Base-by-base conservation (phyloP, 2,113 vertebrate species). In the Alligator mississippiensis region DNA sequence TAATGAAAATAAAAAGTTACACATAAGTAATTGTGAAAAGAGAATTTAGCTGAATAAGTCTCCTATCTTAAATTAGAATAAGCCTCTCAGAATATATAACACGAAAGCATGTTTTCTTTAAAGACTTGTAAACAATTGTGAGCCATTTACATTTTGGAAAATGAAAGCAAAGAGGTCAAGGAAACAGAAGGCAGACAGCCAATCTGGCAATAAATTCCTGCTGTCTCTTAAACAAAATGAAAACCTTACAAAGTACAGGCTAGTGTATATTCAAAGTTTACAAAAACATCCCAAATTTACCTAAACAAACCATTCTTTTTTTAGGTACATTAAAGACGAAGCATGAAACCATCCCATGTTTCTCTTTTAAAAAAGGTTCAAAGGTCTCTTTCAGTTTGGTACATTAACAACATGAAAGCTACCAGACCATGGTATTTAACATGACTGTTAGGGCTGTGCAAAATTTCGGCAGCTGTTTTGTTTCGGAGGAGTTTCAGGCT, bases 131-230 rank as follows among this genome's bases (percentile, higher is more conserved):
- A 92, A 75, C 11, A 3, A 66, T 54, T 84, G 30, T 86, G 47
- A 91, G 22, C 28, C 82, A 63, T n/a, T 78, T 77, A 66, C 16
- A 64, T 58, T 77, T 87, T 76, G n/a, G 87, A 91, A n/a, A 95
- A 86, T 82, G 78, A 91, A 95, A 91, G 64, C 17, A 82, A 54
- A 85, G 4, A 61, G 38, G 28, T 58, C 76, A 82, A 58, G 66
- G 38, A 85, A 86, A 86, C 11, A 78, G 84, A 84, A 92, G 18
- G 15, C 76, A 88, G 28, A 34, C 24, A 59, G 21, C 4, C 24
- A 79, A 72, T 4, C 30, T 81, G 63, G 4, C n/a, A 82, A 30
- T 9, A 80, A 84, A 60, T 11, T 76, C 2, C 17, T 21, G 70
- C 21, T 1, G 17, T 18, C 79, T 72, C 59, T 62, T 60, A 6